phyloP scores from a whole-genome alignment of 2,888 invertebrate genomes.

The Chironomus riparius region DNA sequence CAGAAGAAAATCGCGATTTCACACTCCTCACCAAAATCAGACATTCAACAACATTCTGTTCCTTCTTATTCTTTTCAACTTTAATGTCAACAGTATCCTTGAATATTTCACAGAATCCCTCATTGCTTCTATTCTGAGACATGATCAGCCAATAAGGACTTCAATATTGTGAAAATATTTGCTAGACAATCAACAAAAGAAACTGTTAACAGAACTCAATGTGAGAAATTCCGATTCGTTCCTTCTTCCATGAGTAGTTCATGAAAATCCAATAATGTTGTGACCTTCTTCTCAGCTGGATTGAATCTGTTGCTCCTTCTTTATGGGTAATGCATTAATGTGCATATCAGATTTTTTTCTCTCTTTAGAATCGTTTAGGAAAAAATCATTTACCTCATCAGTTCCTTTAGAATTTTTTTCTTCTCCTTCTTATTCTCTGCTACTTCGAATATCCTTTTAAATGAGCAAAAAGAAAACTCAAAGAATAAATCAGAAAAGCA shows the following conservation, averaged over 20 bases:
- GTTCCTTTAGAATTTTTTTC: too few species aligned
- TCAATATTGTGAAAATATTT: constrained; percentile 26
- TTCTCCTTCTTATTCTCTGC: too few species aligned
- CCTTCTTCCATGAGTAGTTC: constrained; percentile 3
- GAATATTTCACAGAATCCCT: constrained; percentile 26
- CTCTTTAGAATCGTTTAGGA: background rate
- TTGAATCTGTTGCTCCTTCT: background rate
- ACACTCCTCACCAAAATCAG: background rate
- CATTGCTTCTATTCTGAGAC: constrained; percentile 14
- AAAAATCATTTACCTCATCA: background rate
- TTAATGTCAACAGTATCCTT: constrained; percentile 6
- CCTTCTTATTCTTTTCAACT: background rate
- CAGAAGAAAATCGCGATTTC: constrained; percentile 21
- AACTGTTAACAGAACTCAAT: constrained; percentile 17
- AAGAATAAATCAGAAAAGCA: background rate
- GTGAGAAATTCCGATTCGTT: constrained; percentile 19
- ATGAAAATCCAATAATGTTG: constrained; percentile 23
- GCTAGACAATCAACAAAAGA: background rate
- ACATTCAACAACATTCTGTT: background rate
- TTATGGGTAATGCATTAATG: background rate
- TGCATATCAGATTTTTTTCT: background rate
- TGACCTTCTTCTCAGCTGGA: constrained; percentile 26
- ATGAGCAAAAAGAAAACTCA: background rate
- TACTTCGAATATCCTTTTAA: too few species aligned
- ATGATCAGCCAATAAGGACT: constrained; percentile 23